Evolutionary conservation across 2,113 vertebrate genomes (phyloP).

Genomic region (Tyto alba): DNA sequence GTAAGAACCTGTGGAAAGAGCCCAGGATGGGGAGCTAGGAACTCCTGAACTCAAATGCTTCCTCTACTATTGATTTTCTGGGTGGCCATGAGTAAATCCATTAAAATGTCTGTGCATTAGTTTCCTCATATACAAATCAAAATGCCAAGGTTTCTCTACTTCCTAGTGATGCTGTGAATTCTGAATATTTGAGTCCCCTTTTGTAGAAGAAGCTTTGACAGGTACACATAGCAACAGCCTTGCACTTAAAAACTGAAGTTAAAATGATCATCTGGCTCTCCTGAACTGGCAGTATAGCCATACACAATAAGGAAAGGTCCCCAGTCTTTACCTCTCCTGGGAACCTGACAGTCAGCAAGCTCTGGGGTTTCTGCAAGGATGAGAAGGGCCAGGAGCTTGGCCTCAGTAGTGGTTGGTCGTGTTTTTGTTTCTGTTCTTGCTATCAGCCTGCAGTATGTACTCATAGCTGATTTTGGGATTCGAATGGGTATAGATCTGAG

Average conservation of each 20-base stretch:
- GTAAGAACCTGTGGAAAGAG: not conserved
- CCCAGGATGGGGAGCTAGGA: not conserved
- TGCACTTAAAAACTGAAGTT: not conserved
- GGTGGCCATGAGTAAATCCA: not conserved
- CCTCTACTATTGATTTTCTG: not conserved
- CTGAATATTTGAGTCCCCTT: not conserved
- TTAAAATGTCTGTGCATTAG: not conserved
- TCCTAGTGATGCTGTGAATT: not conserved
- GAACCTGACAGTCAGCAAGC: not conserved
- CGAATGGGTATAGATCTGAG: not conserved
- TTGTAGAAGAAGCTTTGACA: not conserved
- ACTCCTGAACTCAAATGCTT: not conserved
- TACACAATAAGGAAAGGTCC: not conserved
- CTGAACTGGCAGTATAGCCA: not conserved
- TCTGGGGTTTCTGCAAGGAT: not conserved
- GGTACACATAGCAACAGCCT: not conserved
- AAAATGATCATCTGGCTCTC: not conserved
- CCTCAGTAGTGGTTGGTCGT: not conserved
- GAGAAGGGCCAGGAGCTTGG: not conserved
- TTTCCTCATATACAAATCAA: not conserved
- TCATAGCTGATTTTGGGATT: not conserved
- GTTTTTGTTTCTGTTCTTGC: not conserved
- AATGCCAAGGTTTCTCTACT: not conserved
- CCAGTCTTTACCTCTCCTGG: not conserved
- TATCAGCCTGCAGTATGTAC: not conserved